phyloP scores from a whole-genome alignment of 2,113 vertebrate species.

The Columbina picui region DNA sequence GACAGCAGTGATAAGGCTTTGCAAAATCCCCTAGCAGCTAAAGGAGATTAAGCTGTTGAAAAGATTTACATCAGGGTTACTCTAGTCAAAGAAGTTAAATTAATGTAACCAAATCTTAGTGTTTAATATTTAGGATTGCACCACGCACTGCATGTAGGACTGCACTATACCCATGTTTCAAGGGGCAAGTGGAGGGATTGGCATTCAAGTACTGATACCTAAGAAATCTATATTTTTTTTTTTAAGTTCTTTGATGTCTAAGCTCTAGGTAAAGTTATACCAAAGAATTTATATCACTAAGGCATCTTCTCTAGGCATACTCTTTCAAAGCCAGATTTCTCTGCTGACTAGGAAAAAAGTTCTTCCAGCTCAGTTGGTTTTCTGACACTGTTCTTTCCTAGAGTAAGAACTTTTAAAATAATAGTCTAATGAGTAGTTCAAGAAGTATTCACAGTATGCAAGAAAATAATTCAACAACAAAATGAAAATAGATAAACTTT shows the following conservation, averaged over 20 bases:
- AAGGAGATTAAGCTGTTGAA: slow-evolving; percentile 13
- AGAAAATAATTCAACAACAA: background rate
- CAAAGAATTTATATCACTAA: background rate
- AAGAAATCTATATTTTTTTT: background rate
- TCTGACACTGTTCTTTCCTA: background rate
- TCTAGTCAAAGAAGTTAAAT: slow-evolving; percentile 66
- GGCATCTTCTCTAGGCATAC: background rate
- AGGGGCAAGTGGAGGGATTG: background rate
- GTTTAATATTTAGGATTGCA: background rate
- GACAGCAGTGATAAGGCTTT: slow-evolving; percentile 37
- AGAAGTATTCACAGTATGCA: background rate
- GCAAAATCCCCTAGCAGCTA: slow-evolving; percentile 22
- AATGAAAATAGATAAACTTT: background rate
- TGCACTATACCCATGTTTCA: background rate
- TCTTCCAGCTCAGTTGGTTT: background rate
- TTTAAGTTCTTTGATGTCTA: background rate
- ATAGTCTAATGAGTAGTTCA: slow-evolving; percentile 10
- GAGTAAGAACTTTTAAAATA: slow-evolving; percentile 52
- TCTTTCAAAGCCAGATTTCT: background rate
- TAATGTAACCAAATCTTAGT: slow-evolving; percentile 56
- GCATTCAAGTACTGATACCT: background rate
- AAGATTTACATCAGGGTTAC: slow-evolving; percentile 58
- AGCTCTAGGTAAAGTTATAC: background rate
- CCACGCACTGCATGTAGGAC: background rate
- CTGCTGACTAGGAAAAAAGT: background rate